Evolutionary conservation across 2,113 vertebrate species (phyloP).

Genomic region (Podarcis raffonei): DNA sequence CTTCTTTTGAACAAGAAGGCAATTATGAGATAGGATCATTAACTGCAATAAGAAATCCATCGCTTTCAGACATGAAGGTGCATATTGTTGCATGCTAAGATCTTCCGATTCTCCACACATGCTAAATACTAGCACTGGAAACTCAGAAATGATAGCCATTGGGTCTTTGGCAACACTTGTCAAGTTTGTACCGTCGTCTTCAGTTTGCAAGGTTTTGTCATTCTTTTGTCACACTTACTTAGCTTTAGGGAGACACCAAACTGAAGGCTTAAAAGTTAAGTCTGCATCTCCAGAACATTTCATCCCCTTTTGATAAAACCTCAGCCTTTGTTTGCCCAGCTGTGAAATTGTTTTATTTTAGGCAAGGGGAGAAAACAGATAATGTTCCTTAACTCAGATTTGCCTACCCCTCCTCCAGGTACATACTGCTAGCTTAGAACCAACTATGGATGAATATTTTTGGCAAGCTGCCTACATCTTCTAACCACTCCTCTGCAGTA

Average conservation of each 20-base stretch:
- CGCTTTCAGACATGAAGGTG: neutral
- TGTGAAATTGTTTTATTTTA: constrained; percentile 10
- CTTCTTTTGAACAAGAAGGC: neutral
- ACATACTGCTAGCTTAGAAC: neutral
- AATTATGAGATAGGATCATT: neutral
- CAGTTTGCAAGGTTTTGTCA: neutral
- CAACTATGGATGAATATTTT: neutral
- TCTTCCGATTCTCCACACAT: neutral
- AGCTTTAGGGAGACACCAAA: neutral
- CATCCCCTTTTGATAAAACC: neutral
- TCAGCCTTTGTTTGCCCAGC: neutral
- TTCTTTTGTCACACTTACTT: neutral
- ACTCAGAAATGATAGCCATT: neutral
- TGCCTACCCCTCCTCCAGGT: neutral
- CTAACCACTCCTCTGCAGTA: neutral
- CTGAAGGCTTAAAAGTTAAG: neutral
- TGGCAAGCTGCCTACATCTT: neutral
- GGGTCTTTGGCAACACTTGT: neutral
- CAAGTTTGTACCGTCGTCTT: neutral
- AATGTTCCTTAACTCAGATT: neutral
- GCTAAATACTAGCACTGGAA: neutral
- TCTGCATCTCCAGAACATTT: neutral
- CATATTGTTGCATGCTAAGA: neutral
- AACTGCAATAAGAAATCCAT: neutral
- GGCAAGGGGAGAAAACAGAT: neutral